Evolutionary conservation across 2,797 vertebrate genomes (phyloP).

Genomic region (Hyperoplus immaculatus): DNA sequence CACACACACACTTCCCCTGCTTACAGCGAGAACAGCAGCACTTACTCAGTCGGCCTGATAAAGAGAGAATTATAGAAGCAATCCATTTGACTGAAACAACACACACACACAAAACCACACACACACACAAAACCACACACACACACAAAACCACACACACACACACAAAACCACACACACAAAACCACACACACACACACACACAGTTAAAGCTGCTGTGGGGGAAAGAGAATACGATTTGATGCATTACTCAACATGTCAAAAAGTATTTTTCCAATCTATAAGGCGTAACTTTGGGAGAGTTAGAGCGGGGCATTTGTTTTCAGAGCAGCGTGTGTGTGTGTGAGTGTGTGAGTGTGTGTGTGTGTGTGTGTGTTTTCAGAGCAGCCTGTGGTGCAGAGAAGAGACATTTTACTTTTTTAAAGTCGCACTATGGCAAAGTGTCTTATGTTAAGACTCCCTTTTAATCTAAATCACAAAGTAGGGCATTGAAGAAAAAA

Average conservation of each 20-base stretch:
- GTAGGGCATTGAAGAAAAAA: conserved; percentile 15
- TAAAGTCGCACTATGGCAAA: conserved; percentile 29
- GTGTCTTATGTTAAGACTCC: conserved; percentile 15
- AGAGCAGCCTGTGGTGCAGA: conserved; percentile 56
- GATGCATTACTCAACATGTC: conserved; percentile 80
- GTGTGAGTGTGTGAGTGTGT: no score
- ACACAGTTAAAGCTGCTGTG: conserved; percentile 38
- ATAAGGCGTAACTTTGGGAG: conserved; percentile 68
- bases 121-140: no score
- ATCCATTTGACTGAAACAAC: conserved; percentile 67
- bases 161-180: no score
- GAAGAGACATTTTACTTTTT: conserved; percentile 47
- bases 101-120: no score
- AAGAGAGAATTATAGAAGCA: conserved; percentile 71
- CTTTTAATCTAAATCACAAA: conserved; percentile 41
- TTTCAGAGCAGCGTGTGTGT: conserved; percentile 48
- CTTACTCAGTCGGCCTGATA: conserved; percentile 65
- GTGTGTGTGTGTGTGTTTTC: conserved; percentile 39
- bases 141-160: no score
- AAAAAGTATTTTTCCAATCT: conserved; percentile 78
- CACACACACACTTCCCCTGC: conserved; percentile 33
- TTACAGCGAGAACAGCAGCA: conserved; percentile 59
- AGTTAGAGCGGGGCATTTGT: conserved; percentile 64
- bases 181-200: no score
- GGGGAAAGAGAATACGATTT: conserved; percentile 66